Evolutionary conservation across 2,888 invertebrate species (phyloP).

Genomic region (Tenthredo scrophulariae): DNA sequence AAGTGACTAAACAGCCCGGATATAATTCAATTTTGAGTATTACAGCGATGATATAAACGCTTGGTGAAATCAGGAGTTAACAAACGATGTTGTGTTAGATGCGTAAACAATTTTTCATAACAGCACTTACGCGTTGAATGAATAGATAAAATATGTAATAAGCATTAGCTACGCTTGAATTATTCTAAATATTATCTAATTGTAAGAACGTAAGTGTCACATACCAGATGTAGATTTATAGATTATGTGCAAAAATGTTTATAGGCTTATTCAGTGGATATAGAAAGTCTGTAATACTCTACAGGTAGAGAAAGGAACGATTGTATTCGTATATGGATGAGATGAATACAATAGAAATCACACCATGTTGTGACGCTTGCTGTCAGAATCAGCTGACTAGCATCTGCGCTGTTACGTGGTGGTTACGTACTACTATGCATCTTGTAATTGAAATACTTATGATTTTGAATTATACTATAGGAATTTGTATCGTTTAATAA

Average conservation of each 20-base stretch:
- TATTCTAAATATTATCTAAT: not conserved
- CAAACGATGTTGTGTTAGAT: not conserved
- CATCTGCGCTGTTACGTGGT: slow-evolving; percentile 25
- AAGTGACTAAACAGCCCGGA: not conserved
- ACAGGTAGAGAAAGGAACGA: not conserved
- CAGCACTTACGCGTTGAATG: too few relatives aligned
- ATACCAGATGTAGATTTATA: not conserved
- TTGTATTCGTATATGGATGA: not conserved
- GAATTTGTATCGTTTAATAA: not conserved
- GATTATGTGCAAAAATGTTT: not conserved
- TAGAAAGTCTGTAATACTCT: not conserved
- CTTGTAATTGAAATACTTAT: not conserved
- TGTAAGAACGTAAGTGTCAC: not conserved
- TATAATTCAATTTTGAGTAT: not conserved
- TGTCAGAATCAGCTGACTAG: slow-evolving; percentile 43
- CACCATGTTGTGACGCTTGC: slow-evolving; percentile 13
- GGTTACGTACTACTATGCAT: not conserved
- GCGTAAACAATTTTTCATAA: not conserved
- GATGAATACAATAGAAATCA: not conserved
- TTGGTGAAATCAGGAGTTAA: not conserved
- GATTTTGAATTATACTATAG: not conserved
- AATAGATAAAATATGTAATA: not conserved
- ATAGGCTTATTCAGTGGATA: not conserved
- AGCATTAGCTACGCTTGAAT: not conserved
- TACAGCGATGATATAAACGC: too few relatives aligned